phyloP scores from a whole-genome alignment of 2,797 vertebrate genomes.

The Urosaurus nigricauda region DNA sequence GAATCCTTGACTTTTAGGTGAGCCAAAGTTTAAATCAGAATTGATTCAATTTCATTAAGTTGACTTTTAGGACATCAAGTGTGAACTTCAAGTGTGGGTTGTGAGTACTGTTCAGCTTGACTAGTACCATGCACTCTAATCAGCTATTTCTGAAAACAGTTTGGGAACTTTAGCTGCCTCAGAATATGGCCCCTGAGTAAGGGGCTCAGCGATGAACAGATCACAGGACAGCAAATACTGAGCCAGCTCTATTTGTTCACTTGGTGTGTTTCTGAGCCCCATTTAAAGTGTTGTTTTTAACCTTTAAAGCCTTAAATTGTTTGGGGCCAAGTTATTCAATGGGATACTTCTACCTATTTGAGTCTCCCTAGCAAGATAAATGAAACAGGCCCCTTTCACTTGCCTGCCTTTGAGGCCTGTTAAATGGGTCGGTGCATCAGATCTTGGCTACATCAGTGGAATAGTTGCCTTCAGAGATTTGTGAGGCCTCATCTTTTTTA shows the following conservation, averaged over 20 bases:
- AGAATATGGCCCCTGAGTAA: neutral
- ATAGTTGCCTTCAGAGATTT: neutral
- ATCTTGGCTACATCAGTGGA: too few relatives aligned
- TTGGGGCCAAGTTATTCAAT: neutral
- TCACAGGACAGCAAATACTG: neutral
- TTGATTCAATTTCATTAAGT: neutral
- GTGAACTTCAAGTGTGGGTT: neutral
- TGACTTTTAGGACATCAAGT: neutral
- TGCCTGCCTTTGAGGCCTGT: neutral
- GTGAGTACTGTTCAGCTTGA: neutral
- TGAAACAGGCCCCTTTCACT: neutral
- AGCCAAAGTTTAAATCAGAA: neutral
- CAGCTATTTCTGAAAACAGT: neutral
- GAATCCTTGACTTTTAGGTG: neutral
- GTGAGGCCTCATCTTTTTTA: neutral
- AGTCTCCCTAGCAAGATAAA: neutral
- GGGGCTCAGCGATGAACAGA: neutral
- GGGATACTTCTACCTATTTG: neutral
- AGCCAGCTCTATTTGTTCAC: neutral
- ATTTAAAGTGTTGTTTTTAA: neutral
- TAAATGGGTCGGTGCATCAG: too few relatives aligned
- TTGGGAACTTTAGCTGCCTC: neutral
- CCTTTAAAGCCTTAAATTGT: neutral
- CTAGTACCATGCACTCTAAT: neutral
- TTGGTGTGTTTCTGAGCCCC: too few relatives aligned